Evolutionary conservation across 2,797 vertebrate genomes (phyloP).

Genomic region (Onychomys torridus): DNA sequence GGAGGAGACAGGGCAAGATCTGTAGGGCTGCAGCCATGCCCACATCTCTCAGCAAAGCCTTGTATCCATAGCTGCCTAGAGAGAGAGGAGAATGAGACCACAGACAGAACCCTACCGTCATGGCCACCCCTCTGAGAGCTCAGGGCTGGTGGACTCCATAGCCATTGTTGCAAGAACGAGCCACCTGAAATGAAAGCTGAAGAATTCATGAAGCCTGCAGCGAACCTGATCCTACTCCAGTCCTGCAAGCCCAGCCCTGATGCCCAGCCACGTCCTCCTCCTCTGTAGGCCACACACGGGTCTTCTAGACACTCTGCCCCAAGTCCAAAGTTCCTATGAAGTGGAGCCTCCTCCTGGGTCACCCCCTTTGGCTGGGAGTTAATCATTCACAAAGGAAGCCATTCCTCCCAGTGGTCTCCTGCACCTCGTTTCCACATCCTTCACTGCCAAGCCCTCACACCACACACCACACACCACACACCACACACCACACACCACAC

Average conservation of each 20-base stretch:
- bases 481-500: no score
- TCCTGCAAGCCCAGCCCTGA: conserved; percentile 47
- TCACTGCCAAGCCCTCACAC: conserved; percentile 22
- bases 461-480: no score
- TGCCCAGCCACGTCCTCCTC: conserved; percentile 44
- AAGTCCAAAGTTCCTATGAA: conserved; percentile 87
- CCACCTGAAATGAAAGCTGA: neutral
- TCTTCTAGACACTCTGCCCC: conserved; percentile 6
- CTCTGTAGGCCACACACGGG: neutral
- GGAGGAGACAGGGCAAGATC: conserved; percentile 28
- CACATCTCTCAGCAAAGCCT: conserved; percentile 59
- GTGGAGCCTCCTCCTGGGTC: conserved; percentile 66
- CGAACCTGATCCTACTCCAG: neutral
- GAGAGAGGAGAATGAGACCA: neutral
- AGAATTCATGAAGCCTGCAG: conserved; percentile 45
- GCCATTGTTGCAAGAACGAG: conserved; percentile 22
- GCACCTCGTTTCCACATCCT: neutral
- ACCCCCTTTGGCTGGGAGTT: conserved; percentile 59
- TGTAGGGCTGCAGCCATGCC: conserved; percentile 73
- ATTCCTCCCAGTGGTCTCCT: neutral
- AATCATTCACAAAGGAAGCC: conserved; percentile 71
- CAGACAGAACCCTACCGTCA: neutral
- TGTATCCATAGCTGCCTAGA: conserved; percentile 63
- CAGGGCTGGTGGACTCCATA: neutral
- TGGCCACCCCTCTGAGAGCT: neutral